Base-by-base conservation (phyloP, 2,113 vertebrate species). In the Chaetodon auriga region DNA sequence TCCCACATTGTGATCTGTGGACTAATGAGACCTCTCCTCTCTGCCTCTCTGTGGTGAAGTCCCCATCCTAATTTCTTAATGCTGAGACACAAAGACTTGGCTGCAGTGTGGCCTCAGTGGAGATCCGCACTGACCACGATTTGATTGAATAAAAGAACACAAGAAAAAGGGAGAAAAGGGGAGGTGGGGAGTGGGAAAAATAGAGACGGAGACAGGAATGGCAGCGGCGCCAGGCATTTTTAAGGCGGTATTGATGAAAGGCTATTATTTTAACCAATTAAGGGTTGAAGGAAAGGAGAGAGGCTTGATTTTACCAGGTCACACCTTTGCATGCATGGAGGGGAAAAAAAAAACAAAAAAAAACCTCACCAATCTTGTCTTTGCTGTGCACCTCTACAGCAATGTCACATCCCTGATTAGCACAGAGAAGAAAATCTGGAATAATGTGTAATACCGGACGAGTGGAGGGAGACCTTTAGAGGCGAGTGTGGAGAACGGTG, bases 201-300 rank as follows among this genome's bases (percentile, higher is more conserved):
- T n/a, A 51, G 60, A 84, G 46, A 57, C 53, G 54, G 61, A 60
- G 49, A 11, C 77, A 66, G 85, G 77, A 83, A 79, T 43, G 53
- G 72, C 36, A 0, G 68, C 0, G 18, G 92, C 94, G 93, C 94
- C 94, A 93, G 82, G 95, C 95, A 90, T 96, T 96, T 97, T 97
- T 84, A 97, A 97, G 95, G 94, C 96, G 95, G 95, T 96, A 95
- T 97, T 97, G 97, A 97, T 96, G 95, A 97, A 97, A 97, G 96
- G 95, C 96, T 97, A 96, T 98, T 96, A 98, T 98, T 98, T 98
- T 95, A 96, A 94, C 96, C 96, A 98, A 98, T 99, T 98, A 98
- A 91, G 68, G 30, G 83, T 81, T 94, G 95, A 92, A 94, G 93
- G 95, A 94, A 94, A 93, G 94, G 95, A 95, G 95, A 95, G 96